Evolutionary conservation across 2,888 invertebrate species (phyloP), one percentile per base, ranked within the genome.

Genomic region (Cryptus viduatorius): DNA sequence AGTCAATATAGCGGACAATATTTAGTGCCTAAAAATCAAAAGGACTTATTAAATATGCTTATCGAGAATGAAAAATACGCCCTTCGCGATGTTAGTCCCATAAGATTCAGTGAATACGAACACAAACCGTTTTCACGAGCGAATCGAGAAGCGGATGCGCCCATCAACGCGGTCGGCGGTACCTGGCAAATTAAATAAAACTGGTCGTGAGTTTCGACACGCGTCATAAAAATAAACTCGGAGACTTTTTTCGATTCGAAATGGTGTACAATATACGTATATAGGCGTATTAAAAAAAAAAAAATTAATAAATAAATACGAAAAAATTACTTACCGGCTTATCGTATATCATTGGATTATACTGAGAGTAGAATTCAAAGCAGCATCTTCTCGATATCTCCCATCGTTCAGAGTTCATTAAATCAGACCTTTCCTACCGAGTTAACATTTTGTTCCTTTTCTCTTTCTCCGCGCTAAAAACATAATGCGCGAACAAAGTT

Each of bases 311-410:
- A 42, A 77, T 71, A 82, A 67, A 69, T 72, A 75, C 53, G 73
- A 69, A 61, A 73, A 61, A 64, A 83, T 83, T 50, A 73, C 69
- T 83, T 79, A 83, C 79, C 73, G 10, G 78, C 78, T 83, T 79
- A 83, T 46, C 68, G 68, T 83, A 79, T 79, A 69, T 83, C 69
- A 79, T 29, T 56, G 83, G 83, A 83, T 83, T 83, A 83, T 75
- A 72, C 67, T 67, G 50, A 61, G 46, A 67, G 61, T 59, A 10
- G 8, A 16, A 64, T 48, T 50, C 61, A n/a, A 75, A 46, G 61
- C 37, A 19, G 5, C 48, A n/a, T 29, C 16, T 16, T 16, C 16
- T 64, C 31, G 8, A 48, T 75, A 64, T 61, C 37, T 64, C 75
- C n/a, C 37, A 42, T 75, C 75, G 16, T 61, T 19, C n/a, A 14